phyloP scores from a whole-genome alignment of 2,888 invertebrate genomes.

The Sclerodermus sp. region DNA sequence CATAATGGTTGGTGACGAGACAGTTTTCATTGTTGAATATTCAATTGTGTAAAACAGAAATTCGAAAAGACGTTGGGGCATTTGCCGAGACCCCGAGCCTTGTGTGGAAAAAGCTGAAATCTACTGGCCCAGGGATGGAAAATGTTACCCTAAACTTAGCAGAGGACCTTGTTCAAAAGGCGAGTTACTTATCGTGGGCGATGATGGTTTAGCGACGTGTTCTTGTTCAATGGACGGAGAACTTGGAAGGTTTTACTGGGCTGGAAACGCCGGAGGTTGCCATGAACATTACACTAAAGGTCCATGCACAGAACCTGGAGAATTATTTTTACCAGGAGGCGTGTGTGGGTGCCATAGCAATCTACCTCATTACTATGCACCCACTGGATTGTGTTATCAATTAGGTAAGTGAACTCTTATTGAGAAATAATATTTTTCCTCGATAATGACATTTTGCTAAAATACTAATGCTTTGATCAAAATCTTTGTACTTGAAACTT shows the following conservation, averaged over 20 bases:
- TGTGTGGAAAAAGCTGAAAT: conserved; percentile 69
- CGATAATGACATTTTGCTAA: too few relatives aligned
- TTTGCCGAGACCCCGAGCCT: conserved; percentile 68
- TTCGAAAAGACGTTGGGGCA: conserved; percentile 68
- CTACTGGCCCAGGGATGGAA: conserved; percentile 76
- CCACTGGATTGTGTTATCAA: conserved; percentile 73
- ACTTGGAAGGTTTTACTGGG: conserved; percentile 63
- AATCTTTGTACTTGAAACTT: too few relatives aligned
- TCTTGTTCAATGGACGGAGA: conserved; percentile 63
- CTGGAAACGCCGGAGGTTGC: conserved; percentile 67
- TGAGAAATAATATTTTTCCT: not conserved
- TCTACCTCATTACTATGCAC: conserved; percentile 74
- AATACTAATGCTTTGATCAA: too few relatives aligned
- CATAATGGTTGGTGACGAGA: too few relatives aligned
- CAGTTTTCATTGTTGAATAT: not conserved
- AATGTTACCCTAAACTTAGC: conserved; percentile 72
- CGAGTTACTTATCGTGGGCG: conserved; percentile 66
- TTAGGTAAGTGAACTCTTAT: conserved; percentile 59
- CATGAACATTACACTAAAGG: conserved; percentile 76
- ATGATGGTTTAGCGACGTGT: conserved; percentile 69
- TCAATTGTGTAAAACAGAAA: conserved; percentile 43
- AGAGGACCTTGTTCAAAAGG: conserved; percentile 79
- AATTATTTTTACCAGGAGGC: conserved; percentile 75
- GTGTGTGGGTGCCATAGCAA: conserved; percentile 73
- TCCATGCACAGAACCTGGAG: conserved; percentile 75